Percentiles rank a stretch among this genome's conserved stretches.
Evolutionary conservation across 1,140 invertebrate species (phyloP).

Genomic region (Sarcophaga peregrina): DNA sequence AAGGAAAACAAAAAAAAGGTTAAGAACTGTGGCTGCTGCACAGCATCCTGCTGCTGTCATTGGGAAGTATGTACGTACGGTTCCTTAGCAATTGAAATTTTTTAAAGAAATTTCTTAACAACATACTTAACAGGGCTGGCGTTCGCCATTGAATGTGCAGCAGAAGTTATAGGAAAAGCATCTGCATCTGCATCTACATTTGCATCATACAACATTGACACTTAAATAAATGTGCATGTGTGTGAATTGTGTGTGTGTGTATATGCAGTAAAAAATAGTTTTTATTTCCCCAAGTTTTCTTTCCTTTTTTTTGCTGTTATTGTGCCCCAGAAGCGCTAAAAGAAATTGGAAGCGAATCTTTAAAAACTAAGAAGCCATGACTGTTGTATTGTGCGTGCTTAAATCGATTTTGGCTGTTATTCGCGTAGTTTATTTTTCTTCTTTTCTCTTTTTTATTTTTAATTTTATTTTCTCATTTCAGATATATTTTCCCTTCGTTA

Average conservation of each 20-base stretch:
- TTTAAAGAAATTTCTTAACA: neutral
- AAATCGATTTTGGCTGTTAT: slow-evolving; percentile 40
- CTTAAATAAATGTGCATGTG: neutral
- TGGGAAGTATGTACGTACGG: neutral
- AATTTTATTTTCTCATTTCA: slow-evolving; percentile 1
- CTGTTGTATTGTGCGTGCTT: slow-evolving; percentile 30
- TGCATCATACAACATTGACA: slow-evolving; percentile 8
- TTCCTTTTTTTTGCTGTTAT: too few species aligned
- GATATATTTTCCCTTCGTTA: neutral
- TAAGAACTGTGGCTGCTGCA: slow-evolving; percentile 16
- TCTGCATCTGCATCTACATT: neutral
- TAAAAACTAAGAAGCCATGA: too few species aligned
- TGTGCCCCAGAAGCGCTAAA: too few species aligned
- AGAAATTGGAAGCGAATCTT: too few species aligned
- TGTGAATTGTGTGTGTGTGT: neutral
- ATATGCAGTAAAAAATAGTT: too few species aligned
- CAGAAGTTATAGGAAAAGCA: too few species aligned
- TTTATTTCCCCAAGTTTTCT: too few species aligned
- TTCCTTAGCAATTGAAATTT: neutral
- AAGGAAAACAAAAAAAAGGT: neutral
- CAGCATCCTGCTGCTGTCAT: neutral
- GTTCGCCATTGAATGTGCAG: too few species aligned
- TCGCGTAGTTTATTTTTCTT: too few species aligned
- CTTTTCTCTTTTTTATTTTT: neutral
- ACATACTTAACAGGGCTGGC: neutral